A percentile compares a stretch with the other conserved stretches of the same genome.
Evolutionary conservation across 2,888 invertebrate genomes (phyloP).

Genomic region (Spisula subtruncata): DNA sequence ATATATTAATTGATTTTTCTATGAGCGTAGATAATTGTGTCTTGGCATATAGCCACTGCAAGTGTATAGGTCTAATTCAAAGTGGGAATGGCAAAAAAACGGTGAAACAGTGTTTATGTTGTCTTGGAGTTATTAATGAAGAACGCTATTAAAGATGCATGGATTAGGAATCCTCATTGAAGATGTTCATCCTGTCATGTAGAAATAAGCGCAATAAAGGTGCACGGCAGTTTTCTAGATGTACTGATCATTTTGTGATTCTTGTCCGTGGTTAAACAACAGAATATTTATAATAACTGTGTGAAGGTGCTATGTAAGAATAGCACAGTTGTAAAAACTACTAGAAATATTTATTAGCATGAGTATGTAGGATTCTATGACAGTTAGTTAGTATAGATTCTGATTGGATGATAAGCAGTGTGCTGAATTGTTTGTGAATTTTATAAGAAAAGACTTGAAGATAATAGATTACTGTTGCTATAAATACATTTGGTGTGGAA

Average conservation of each 20-base stretch:
- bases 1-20: slow-evolving; percentile 72
- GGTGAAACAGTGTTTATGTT: slow-evolving; percentile 61
- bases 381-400: slow-evolving; percentile 24
- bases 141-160: slow-evolving; percentile 53
- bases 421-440: slow-evolving; percentile 5
- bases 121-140: slow-evolving; percentile 59
- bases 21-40: slow-evolving; percentile 69
- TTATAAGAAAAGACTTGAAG: slow-evolving; percentile 30
- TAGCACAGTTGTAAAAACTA: background rate
- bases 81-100: slow-evolving; percentile 52
- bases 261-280: slow-evolving; percentile 12
- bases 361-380: slow-evolving; percentile 5
- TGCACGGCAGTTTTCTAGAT: background rate
- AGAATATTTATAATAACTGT: background rate
- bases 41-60: slow-evolving; percentile 67
- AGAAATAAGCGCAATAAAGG: background rate
- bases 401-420: background rate
- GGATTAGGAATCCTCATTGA: background rate
- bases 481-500: slow-evolving; percentile 6
- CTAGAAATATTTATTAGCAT: slow-evolving; percentile 14
- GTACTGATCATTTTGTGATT: background rate
- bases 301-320: background rate
- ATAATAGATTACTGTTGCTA: slow-evolving; percentile 27
- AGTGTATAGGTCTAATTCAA: slow-evolving; percentile 44
- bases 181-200: slow-evolving; percentile 6